These are phyloP conservation scores for Prietella phreatophila DNA, from an alignment of 2,113 vertebrate genomes.

Conservation along the genomic window DNA sequence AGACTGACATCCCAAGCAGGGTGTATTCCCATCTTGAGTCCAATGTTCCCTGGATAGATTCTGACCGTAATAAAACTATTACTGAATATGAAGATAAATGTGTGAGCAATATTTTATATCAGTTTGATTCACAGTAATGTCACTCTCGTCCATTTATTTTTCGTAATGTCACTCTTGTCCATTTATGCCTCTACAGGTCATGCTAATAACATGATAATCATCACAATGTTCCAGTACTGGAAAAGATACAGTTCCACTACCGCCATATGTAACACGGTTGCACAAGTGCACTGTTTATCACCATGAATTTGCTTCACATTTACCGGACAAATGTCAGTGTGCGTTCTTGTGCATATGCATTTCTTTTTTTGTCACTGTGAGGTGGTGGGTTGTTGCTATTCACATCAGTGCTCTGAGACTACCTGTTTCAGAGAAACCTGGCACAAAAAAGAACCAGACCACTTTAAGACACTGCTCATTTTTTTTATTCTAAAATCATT, in stretches of 20 bases:
- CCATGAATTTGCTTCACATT: neutral
- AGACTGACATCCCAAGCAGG: neutral
- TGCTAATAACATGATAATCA: neutral
- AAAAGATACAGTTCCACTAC: neutral
- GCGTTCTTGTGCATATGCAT: neutral
- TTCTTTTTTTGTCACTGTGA: conserved; percentile 36
- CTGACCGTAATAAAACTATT: neutral
- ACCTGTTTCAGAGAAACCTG: conserved; percentile 27
- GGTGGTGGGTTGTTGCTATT: neutral
- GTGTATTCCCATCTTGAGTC: neutral
- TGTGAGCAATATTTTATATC: neutral
- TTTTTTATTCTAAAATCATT: neutral
- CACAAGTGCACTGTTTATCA: neutral
- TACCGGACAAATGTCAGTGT: neutral
- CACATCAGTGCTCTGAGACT: neutral
- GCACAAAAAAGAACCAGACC: conserved; percentile 4
- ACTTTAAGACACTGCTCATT: neutral
- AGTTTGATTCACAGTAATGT: neutral
- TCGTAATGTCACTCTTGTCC: neutral
- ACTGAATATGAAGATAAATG: neutral
- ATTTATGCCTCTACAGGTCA: neutral
- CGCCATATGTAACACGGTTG: neutral
- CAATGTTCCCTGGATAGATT: neutral
- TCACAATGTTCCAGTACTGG: neutral
- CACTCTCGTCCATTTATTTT: neutral